Conservation (phyloP, 1,140 invertebrate genomes). For the Drosophila nannoptera region DNA sequence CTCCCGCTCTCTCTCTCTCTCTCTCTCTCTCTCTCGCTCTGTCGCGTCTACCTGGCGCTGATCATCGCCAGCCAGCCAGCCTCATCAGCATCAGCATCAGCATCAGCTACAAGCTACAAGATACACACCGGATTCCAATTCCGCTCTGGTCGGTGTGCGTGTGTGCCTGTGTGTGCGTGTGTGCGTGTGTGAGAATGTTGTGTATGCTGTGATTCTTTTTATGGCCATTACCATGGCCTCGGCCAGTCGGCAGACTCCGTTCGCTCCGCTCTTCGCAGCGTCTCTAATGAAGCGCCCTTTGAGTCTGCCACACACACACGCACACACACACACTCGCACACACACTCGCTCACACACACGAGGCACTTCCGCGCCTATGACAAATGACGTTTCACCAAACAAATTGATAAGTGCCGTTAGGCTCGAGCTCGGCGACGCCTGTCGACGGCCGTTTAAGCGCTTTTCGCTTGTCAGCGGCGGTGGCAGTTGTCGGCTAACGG, state of each 20-base stretch:
- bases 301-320: constrained; percentile 29
- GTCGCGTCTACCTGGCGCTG: constrained; percentile 48
- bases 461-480: constrained; percentile 55
- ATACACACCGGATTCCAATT: constrained; percentile 50
- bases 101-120: constrained; percentile 24
- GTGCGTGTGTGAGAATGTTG: constrained; percentile 49
- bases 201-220: constrained; percentile 52
- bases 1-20: constrained; percentile 32
- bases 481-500: constrained; percentile 40
- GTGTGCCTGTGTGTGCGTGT: constrained; percentile 18
- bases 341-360: constrained; percentile 5
- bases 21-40: constrained; percentile 33
- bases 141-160: constrained; percentile 39
- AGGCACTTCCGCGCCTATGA: constrained; percentile 47
- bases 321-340: constrained; percentile 27
- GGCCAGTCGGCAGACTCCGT: constrained; percentile 40
- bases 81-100: constrained; percentile 24
- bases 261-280: constrained; percentile 7
- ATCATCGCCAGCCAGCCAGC: constrained; percentile 51
- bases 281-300: constrained; percentile 60
- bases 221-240: constrained; percentile 56
- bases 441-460: constrained; percentile 46
- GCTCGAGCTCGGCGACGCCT: constrained; percentile 44
- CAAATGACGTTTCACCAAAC: constrained; percentile 64
- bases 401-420: constrained; percentile 74